Base-by-base conservation (phyloP, 2,797 vertebrate species). In the Lerista edwardsae region DNA sequence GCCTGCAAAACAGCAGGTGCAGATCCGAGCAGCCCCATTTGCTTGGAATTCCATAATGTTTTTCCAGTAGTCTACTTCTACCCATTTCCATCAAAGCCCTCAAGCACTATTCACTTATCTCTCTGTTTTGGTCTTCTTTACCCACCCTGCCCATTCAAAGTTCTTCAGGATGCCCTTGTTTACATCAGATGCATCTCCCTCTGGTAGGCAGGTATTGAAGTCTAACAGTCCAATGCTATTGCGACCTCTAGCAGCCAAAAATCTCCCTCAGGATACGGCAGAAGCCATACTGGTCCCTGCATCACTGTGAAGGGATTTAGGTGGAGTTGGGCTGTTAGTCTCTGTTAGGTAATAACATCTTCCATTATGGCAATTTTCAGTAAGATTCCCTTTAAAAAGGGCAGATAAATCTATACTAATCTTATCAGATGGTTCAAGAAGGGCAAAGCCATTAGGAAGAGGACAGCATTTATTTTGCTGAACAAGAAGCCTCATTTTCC, bases 171-270 rank as follows among this genome's bases (percentile, higher is more conserved):
- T 31, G 39, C 1, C 31, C 14, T 6, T 83, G 31, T 25, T 71
- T 77, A 81, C 21, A 25, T 27, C 85, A 69, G 29, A 14, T 39
- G 12, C 55, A 62, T 34, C 80, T 57, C 3, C 21, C 77, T 31
- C 23, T 76, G 17, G 0, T 3, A 3, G 23, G 25, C n/a, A 34
- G 34, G 23, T n/a, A n/a, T n/a, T n/a, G n/a, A n/a, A n/a, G n/a
- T n/a, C n/a, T n/a, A n/a, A n/a, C n/a, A n/a, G n/a, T n/a, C n/a
- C n/a, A n/a, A n/a, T n/a, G n/a, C n/a, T n/a, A n/a, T n/a, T n/a
- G n/a, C n/a, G n/a, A n/a, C n/a, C n/a, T n/a, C n/a, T n/a, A n/a
- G n/a, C n/a, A n/a, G n/a, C n/a, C n/a, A n/a, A n/a, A n/a, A n/a
- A n/a, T n/a, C n/a, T n/a, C n/a, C n/a, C n/a, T n/a, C n/a, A n/a